A percentile compares a stretch with the other conserved stretches of the same genome.
Evolutionary conservation across 2,888 invertebrate species (phyloP).

Genomic region (Fissipunctia ypsillon): DNA sequence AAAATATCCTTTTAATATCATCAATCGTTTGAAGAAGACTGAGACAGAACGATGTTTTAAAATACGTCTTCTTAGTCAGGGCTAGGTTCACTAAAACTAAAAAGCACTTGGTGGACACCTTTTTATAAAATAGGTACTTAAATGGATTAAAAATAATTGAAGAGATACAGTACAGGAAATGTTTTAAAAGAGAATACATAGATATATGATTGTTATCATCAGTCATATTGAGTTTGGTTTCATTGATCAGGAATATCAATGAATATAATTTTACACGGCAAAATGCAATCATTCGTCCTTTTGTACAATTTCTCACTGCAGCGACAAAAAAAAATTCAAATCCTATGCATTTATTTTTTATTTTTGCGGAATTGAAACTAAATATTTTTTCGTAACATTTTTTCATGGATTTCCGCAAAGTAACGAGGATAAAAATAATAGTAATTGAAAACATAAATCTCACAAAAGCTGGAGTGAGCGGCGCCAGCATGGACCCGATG

Average conservation of each 20-base stretch:
- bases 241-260: too few species aligned
- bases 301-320: neutral
- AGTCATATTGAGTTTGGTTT: too few species aligned
- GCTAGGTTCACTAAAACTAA: neutral
- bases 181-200: neutral
- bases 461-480: slow-evolving; percentile 91
- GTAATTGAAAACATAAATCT: slow-evolving; percentile 56
- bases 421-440: neutral
- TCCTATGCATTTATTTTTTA: too few species aligned
- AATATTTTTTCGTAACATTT: neutral
- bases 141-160: neutral
- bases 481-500: slow-evolving; percentile 91
- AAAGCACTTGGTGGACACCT: neutral
- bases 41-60: neutral
- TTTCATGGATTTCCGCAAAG: neutral
- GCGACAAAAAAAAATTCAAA: too few species aligned
- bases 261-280: too few species aligned
- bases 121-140: neutral
- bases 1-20: too few species aligned
- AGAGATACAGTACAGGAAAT: neutral
- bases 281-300: neutral
- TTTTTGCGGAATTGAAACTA: too few species aligned
- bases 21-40: neutral
- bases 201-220: too few species aligned
- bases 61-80: neutral